These are phyloP conservation scores for Drosophila mauritiana DNA, from an alignment of 1,140 invertebrate species.

Conservation along the genomic window DNA sequence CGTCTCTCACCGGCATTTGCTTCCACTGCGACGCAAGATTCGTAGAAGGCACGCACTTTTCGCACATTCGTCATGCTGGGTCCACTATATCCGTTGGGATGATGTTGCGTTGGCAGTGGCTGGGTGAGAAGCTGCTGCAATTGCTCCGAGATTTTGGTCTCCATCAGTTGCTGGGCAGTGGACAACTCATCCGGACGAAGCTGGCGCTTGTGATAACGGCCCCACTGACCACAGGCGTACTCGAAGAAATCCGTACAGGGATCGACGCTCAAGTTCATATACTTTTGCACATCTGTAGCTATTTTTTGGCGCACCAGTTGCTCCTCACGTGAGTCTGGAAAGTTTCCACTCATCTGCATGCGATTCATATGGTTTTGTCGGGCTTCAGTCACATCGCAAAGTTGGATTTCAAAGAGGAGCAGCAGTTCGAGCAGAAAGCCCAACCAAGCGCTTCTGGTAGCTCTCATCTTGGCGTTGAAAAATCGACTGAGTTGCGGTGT, in stretches of 20 bases:
- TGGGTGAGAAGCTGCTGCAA: slow-evolving; percentile 51
- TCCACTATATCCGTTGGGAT: slow-evolving; percentile 37
- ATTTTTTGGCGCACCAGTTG: slow-evolving; percentile 42
- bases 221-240: slow-evolving; percentile 86
- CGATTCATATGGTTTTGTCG: slow-evolving; percentile 45
- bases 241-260: slow-evolving; percentile 96
- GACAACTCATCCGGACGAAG: slow-evolving; percentile 34
- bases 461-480: slow-evolving; percentile 60
- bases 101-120: slow-evolving; percentile 34
- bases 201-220: slow-evolving; percentile 33
- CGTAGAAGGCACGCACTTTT: slow-evolving; percentile 93
- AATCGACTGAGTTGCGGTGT: slow-evolving; percentile 46
- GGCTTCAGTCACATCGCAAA: background rate
- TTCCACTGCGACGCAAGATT: slow-evolving; percentile 89
- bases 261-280: slow-evolving; percentile 91
- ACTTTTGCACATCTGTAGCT: slow-evolving; percentile 88
- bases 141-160: slow-evolving; percentile 39
- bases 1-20: slow-evolving; percentile 33
- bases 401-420: background rate
- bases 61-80: slow-evolving; percentile 36
- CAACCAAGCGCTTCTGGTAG: slow-evolving; percentile 39
- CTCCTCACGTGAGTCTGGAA: slow-evolving; percentile 43
- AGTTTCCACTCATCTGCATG: slow-evolving; percentile 9
- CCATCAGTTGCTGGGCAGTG: slow-evolving; percentile 57
- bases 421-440: slow-evolving; percentile 10